Base-by-base conservation (phyloP, 2,113 vertebrate genomes). In the Prolemur simus region DNA sequence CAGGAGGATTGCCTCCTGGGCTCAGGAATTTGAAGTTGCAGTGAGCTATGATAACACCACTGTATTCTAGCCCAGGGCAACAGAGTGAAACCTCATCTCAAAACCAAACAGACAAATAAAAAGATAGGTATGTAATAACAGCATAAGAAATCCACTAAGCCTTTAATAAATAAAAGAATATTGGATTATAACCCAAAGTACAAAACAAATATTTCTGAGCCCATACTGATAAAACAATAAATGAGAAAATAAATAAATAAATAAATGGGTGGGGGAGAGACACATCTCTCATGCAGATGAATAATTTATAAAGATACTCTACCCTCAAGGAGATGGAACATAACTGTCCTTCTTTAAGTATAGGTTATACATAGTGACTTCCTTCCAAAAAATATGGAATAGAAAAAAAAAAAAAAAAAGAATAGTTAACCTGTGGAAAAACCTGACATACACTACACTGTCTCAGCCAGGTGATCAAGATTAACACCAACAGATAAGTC, bases 141-240 rank as follows among this genome's bases (percentile, higher is more conserved):
- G n/a, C 27, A 17, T 56, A 71, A 95, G 37, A 64, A 81, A 88
- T 49, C 17, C 18, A 88, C 7, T 32, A 74, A 45, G 5, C 73
- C 73, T 80, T 78, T 64, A 95, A 81, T 84, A 86, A 91, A 82
- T 52, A 90, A 83, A 90, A 81, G 10, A 85, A 18, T 52, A 77
- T 18, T 91, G 20, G 39, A 93, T 49, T 71, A 69, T 74, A 60
- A 95, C 25, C 4, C 63, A 96, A 95, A 84, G 21, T 86, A 73
- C 45, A 91, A 91, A 93, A 73, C 12, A 71, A 93, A 93, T 80
- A 58, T 23, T 37, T 64, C 69, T 64, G n/a, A 89, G 11, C 39
- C 13, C 42, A 83, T 54, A 74, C 23, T 68, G 68, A 71, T 74
- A 60, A 25, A 80, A 81, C 95, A 92, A 68, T 68, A 68, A 83